Evolutionary conservation across 2,113 vertebrate species (phyloP).

Genomic region (Candoia aspera): DNA sequence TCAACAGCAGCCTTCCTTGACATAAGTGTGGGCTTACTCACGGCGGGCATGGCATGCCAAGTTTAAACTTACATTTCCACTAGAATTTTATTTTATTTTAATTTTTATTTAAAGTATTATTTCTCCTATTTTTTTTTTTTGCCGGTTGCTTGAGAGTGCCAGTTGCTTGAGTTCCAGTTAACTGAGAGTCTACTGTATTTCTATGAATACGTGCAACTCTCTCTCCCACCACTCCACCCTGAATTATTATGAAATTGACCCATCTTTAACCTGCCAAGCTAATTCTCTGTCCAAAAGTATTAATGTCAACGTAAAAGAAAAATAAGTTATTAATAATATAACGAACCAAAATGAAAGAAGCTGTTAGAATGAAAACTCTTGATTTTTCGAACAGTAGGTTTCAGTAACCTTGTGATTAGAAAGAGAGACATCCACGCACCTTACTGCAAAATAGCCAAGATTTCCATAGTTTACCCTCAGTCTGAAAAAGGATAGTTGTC

Average conservation of each 20-base stretch:
- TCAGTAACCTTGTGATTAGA: constrained; percentile 12
- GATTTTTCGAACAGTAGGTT: constrained; percentile 7
- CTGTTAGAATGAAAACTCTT: not conserved
- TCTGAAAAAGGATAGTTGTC: constrained; percentile 2
- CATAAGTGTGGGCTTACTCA: too few relatives aligned
- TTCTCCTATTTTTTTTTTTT: too few relatives aligned
- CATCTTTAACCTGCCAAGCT: not conserved
- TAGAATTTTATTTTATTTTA: too few relatives aligned
- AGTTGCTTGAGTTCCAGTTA: too few relatives aligned
- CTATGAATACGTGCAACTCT: not conserved
- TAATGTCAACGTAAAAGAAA: constrained; percentile 7
- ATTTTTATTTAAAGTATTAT: too few relatives aligned
- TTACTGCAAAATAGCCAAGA: not conserved
- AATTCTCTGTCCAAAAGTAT: not conserved
- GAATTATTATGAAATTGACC: not conserved
- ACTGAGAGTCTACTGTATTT: too few relatives aligned
- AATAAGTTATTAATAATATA: not conserved
- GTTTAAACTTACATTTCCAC: too few relatives aligned
- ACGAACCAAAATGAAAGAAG: constrained; percentile 18
- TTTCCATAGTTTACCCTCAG: not conserved
- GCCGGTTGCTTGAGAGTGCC: too few relatives aligned
- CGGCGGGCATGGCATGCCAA: too few relatives aligned
- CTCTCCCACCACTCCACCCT: not conserved
- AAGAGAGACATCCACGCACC: not conserved
- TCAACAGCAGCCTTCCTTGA: not conserved